phyloP scores from a whole-genome alignment of 92 coral and sea anemone species.

The Plumapathes pennacea region DNA sequence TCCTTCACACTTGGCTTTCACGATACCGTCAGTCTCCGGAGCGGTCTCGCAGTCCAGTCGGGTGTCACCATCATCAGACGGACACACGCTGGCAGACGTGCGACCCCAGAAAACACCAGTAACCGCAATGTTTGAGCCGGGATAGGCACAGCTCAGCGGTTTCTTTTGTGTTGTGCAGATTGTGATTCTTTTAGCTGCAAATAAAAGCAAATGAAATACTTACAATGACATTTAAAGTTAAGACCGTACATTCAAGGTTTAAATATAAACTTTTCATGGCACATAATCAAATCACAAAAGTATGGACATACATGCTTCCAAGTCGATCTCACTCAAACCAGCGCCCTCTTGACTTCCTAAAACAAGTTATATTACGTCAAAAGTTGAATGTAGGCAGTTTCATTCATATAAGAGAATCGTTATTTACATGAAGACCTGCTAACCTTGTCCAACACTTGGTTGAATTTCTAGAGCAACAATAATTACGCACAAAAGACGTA shows the following conservation, averaged over 20 bases:
- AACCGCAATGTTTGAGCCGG: slow-evolving; percentile 94
- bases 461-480: too few species aligned
- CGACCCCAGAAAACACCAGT: slow-evolving; percentile 98
- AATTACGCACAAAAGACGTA: too few species aligned
- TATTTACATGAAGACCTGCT: too few species aligned
- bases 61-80: slow-evolving; percentile 96
- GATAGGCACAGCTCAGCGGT: slow-evolving; percentile 94
- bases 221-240: background rate
- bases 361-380: too few species aligned
- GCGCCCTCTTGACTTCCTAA: slow-evolving; percentile 74
- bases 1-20: slow-evolving; percentile 92
- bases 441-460: too few species aligned
- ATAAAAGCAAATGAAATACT: background rate
- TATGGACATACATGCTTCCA: slow-evolving; percentile 74
- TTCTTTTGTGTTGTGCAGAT: slow-evolving; percentile 88
- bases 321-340: slow-evolving; percentile 89
- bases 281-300: background rate
- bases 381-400: too few species aligned
- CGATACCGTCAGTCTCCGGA: slow-evolving; percentile 95
- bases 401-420: too few species aligned
- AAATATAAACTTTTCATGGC: background rate
- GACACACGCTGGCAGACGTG: slow-evolving; percentile 72
- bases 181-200: slow-evolving; percentile 77
- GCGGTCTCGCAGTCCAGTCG: slow-evolving; percentile 87
- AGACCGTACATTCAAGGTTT: background rate